Conservation (phyloP, 2,888 invertebrate species). For the Andrena fulva region DNA sequence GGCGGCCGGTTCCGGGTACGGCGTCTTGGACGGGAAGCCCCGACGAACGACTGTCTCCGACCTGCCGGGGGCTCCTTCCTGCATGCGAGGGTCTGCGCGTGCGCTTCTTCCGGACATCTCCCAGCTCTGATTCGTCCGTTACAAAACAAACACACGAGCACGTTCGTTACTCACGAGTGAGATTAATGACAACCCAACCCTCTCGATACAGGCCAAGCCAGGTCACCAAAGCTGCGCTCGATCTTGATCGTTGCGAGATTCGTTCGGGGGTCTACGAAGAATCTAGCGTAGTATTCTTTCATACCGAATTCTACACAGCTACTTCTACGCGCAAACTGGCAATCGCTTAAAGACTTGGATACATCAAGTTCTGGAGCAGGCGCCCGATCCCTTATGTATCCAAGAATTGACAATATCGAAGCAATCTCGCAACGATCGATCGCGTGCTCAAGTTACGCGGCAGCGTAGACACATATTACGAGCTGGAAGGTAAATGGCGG, state of each 20-base stretch:
- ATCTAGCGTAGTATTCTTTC: background rate
- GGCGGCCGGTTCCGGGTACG: conserved; percentile 51
- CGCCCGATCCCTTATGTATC: background rate
- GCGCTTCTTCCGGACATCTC: conserved; percentile 83
- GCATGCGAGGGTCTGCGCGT: conserved; percentile 83
- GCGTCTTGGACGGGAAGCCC: conserved; percentile 51
- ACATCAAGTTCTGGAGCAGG: background rate
- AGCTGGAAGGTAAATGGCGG: conserved; percentile 44
- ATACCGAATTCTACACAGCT: too few species aligned
- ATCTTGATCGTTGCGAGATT: conserved; percentile 26
- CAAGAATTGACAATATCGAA: background rate
- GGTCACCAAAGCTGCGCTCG: conserved; percentile 40
- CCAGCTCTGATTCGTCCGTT: conserved; percentile 81
- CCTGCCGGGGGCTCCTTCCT: conserved; percentile 80
- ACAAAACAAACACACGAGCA: conserved; percentile 71
- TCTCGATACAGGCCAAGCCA: conserved; percentile 45
- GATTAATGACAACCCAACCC: conserved; percentile 43
- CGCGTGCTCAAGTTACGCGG: conserved; percentile 28
- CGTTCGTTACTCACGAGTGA: conserved; percentile 65
- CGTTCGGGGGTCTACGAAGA: background rate
- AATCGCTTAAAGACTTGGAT: background rate
- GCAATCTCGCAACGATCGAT: conserved; percentile 51
- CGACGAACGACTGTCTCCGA: conserved; percentile 68
- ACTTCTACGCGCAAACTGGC: too few species aligned
- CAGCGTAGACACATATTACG: conserved; percentile 41